A percentile compares a stretch with the other conserved stretches of the same genome.
Conservation (phyloP, 2,113 vertebrate genomes). For the Amphilophus citrinellus region DNA sequence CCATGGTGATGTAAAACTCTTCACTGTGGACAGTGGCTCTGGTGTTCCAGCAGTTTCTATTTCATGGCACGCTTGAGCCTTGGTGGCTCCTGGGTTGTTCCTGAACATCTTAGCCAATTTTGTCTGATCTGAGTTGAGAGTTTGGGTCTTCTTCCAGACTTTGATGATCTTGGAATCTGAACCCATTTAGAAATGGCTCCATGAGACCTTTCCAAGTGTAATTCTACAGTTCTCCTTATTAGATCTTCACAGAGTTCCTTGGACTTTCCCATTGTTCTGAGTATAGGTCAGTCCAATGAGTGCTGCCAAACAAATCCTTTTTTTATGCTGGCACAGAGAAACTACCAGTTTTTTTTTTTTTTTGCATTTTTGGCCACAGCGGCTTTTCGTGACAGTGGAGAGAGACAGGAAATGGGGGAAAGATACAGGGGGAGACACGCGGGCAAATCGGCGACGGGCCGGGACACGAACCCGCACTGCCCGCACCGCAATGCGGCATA, state of each 20-base stretch:
- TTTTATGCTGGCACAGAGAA: neutral
- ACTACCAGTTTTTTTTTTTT: neutral
- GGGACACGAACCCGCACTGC: too few species aligned
- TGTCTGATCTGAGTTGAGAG: neutral
- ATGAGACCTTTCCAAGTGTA: neutral
- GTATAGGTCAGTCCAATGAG: neutral
- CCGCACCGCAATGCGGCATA: too few species aligned
- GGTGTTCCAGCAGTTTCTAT: neutral
- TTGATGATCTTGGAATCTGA: neutral
- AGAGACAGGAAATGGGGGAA: too few species aligned
- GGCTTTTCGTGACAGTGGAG: too few species aligned
- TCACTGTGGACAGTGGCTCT: neutral
- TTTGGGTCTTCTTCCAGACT: neutral
- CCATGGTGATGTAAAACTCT: neutral
- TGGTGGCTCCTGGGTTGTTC: neutral
- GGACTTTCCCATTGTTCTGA: neutral
- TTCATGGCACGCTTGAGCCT: neutral
- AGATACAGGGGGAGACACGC: too few species aligned
- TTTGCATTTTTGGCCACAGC: too few species aligned
- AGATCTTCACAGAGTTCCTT: neutral
- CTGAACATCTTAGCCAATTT: neutral
- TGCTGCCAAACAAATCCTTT: neutral
- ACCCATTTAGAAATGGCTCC: neutral
- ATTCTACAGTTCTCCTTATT: neutral
- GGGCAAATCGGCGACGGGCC: too few species aligned